Percentiles rank a stretch among this genome's conserved stretches.
Evolutionary conservation across 2,797 vertebrate genomes (phyloP).

Genomic region (Clangula hyemalis): DNA sequence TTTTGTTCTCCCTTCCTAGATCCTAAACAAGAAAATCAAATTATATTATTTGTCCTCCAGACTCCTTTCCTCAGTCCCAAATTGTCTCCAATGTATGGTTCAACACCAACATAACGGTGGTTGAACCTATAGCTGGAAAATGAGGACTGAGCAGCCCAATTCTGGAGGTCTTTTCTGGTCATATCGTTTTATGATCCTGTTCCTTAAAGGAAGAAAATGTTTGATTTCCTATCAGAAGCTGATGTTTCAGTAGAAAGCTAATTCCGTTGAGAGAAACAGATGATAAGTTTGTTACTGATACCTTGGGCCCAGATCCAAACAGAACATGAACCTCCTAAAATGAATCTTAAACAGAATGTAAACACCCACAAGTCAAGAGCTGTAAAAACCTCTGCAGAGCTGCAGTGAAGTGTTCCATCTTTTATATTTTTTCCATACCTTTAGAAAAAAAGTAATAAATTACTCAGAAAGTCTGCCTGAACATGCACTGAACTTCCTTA

Average conservation of each 20-base stretch:
- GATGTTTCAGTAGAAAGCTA: not conserved
- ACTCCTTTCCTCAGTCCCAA: not conserved
- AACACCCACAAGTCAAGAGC: not conserved
- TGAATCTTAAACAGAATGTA: not conserved
- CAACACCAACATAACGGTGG: not conserved
- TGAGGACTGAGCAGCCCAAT: not conserved
- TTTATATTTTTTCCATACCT: accelerated
- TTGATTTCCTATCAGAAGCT: not conserved
- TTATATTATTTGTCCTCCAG: not conserved
- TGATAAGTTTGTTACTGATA: not conserved
- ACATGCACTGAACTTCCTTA: not conserved
- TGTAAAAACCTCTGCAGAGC: not conserved
- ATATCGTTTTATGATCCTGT: not conserved
- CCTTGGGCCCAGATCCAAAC: not conserved
- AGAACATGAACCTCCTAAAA: not conserved
- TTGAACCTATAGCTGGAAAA: not conserved
- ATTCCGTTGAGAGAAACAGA: not conserved
- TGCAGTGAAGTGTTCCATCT: not conserved
- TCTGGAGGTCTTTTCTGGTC: not conserved
- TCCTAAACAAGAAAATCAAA: not conserved
- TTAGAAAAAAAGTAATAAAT: not conserved
- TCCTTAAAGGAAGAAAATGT: not conserved
- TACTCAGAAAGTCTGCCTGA: not conserved
- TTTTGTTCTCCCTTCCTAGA: not conserved
- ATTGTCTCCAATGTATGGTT: not conserved